These are phyloP conservation scores for Nebria salina DNA, from an alignment of 2,888 invertebrate genomes.

Conservation along the genomic window DNA sequence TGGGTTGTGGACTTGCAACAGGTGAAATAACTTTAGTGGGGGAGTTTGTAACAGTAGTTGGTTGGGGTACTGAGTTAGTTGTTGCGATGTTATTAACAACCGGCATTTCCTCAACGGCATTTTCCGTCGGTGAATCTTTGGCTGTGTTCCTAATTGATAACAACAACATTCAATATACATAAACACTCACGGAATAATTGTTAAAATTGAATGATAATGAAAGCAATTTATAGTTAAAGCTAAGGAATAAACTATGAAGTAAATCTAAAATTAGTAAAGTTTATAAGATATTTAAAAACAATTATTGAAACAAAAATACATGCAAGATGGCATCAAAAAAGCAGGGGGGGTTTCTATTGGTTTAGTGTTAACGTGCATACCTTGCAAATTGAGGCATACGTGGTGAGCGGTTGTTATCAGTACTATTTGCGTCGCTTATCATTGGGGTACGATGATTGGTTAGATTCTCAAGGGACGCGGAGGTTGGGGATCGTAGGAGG, in stretches of 20 bases:
- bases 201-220: background rate
- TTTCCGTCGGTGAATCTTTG: slow-evolving; percentile 53
- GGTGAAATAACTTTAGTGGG: slow-evolving; percentile 57
- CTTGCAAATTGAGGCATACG: slow-evolving; percentile 38
- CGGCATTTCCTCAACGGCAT: slow-evolving; percentile 23
- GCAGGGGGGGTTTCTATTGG: slow-evolving; percentile 9
- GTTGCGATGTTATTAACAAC: slow-evolving; percentile 43
- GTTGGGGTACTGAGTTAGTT: slow-evolving; percentile 43
- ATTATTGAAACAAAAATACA: slow-evolving; percentile 23
- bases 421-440: background rate
- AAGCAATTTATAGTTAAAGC: background rate
- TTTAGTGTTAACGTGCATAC: slow-evolving; percentile 46
- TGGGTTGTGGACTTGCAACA: slow-evolving; percentile 58
- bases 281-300: background rate
- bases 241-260: background rate
- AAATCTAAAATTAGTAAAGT: background rate
- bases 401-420: slow-evolving; percentile 41
- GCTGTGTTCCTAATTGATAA: slow-evolving; percentile 53
- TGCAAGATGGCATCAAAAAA: slow-evolving; percentile 53
- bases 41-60: slow-evolving; percentile 54
- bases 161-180: no score
- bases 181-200: no score
- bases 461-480: slow-evolving; percentile 58
- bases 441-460: slow-evolving; percentile 22
- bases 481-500: background rate